Conservation (phyloP, 2,797 vertebrate species). For the Pipistrellus pipistrellus region DNA sequence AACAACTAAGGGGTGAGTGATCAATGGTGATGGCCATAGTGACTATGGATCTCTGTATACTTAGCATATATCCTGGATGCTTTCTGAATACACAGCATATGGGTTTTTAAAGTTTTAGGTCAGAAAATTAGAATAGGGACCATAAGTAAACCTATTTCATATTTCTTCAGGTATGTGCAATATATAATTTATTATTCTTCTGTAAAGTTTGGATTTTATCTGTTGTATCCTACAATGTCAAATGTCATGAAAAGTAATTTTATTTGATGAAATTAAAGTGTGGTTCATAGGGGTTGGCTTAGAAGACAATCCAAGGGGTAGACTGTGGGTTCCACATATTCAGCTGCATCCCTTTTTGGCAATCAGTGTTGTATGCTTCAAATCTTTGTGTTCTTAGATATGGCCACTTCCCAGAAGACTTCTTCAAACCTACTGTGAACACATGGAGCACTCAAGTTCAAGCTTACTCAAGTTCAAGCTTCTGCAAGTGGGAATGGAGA, state of each 20-base stretch:
- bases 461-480: background rate
- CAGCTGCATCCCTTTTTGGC: background rate
- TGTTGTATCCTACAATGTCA: conserved; percentile 1
- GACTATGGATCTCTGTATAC: background rate
- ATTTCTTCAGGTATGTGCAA: background rate
- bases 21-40: background rate
- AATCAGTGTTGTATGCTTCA: background rate
- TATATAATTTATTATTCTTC: background rate
- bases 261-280: conserved; percentile 9
- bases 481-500: background rate
- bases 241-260: conserved; percentile 1
- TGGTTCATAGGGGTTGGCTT: background rate
- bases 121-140: background rate
- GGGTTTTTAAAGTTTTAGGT: conserved; percentile 35
- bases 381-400: background rate
- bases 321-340: background rate
- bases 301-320: background rate
- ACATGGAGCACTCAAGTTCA: background rate
- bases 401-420: background rate
- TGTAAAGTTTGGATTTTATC: conserved; percentile 1
- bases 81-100: background rate
- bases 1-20: background rate
- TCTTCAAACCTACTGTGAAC: background rate
- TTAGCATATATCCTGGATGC: background rate
- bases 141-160: conserved; percentile 30